A percentile compares a stretch with the other conserved stretches of the same genome.
Conservation (phyloP, 1,140 invertebrate genomes). For the Papilio machaon region DNA sequence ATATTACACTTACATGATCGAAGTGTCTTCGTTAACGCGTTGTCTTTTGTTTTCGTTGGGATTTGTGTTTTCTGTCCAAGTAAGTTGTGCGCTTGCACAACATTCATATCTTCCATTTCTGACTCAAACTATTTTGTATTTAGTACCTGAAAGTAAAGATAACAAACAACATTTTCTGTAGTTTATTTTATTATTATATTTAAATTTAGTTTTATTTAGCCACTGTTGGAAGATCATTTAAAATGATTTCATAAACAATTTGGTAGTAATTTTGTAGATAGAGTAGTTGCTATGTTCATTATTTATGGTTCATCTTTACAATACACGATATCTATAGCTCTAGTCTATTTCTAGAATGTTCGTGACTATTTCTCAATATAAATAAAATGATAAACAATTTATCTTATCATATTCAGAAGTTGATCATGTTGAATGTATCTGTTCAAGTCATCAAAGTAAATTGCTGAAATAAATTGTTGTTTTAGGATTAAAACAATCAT, state of each 20-base stretch:
- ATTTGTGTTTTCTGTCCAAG: conserved; percentile 63
- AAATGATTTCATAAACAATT: not conserved
- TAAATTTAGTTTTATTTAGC: not conserved
- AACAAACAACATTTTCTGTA: not conserved
- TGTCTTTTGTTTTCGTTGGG: conserved; percentile 57
- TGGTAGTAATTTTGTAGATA: not conserved
- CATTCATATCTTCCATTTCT: conserved; percentile 63
- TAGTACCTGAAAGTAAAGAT: conserved; percentile 4
- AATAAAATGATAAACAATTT: not conserved
- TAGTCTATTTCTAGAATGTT: not conserved
- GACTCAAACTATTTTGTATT: not conserved
- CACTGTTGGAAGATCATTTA: not conserved
- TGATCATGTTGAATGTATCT: not conserved
- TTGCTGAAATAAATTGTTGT: not conserved
- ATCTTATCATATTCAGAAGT: not conserved
- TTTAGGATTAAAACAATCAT: not conserved
- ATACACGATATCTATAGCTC: not conserved
- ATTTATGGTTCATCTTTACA: not conserved
- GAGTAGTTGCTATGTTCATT: not conserved
- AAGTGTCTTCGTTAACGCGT: conserved; percentile 56
- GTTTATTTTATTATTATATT: not conserved
- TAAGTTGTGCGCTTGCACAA: conserved; percentile 68
- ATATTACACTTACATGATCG: conserved; percentile 66
- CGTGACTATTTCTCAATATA: not conserved
- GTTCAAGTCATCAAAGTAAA: not conserved